Evolutionary conservation across 1,140 invertebrate species (phyloP), one percentile per base, ranked within the genome.

Genomic region (Anagrus nilaparvatae): DNA sequence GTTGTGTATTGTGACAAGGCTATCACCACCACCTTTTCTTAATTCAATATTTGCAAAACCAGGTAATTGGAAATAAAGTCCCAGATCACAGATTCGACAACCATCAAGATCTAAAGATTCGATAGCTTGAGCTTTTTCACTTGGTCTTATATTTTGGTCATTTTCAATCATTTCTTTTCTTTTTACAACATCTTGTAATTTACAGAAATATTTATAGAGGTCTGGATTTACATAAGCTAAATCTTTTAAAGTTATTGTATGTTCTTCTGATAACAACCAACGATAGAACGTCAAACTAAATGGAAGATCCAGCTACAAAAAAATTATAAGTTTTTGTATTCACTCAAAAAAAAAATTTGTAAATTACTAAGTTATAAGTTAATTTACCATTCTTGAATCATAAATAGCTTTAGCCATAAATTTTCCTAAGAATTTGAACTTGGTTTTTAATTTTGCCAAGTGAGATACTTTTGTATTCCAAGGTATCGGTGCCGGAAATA

Each of bases 341-440:
- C n/a, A n/a, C n/a, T n/a, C n/a, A n/a, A n/a, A n/a, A n/a, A n/a
- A n/a, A n/a, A n/a, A n/a, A n/a, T n/a, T n/a, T n/a, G n/a, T n/a
- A n/a, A n/a, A n/a, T n/a, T n/a, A n/a, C n/a, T n/a, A n/a, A n/a
- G n/a, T n/a, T n/a, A 31, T 9, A 35, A 23, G 4, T 10, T 47
- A 50, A 60, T 63, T 75, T 69, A 97, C 93, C 92, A 99, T 96
- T 76, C 96, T 78, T 5, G 91, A 97, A 71, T 99, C 97, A 81
- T 98, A 95, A 29, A 99, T 83, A 21, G 97, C 91, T 70, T 99
- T 98, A 1, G 95, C 97, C 87, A 99, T 95, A 60, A 99, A 94
- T 59, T 97, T 97, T 17, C 96, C 96, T 30, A 99, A 73, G 57
- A 99, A 95, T 56, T 91, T 84, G 64, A 97, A 98, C 68, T 96